phyloP scores from a whole-genome alignment of 2,888 invertebrate genomes.

The Adelognathus sp. region DNA sequence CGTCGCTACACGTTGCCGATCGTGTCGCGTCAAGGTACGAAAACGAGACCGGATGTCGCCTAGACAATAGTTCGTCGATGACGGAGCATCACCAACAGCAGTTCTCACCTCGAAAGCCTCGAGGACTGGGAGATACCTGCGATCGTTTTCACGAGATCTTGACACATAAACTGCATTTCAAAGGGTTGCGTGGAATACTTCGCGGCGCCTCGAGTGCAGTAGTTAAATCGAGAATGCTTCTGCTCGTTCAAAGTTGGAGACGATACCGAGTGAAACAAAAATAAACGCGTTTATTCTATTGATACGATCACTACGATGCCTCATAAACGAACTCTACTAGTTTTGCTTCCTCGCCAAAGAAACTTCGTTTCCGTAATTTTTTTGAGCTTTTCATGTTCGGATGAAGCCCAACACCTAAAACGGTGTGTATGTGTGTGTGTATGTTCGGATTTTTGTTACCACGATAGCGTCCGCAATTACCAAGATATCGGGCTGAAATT shows the following conservation, averaged over 20 bases:
- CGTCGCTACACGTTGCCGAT: constrained; percentile 25
- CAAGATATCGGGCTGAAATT: too few species aligned
- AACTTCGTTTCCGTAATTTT: too few species aligned
- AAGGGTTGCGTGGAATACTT: constrained; percentile 9
- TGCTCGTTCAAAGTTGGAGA: background rate
- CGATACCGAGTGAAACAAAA: background rate
- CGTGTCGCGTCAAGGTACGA: constrained; percentile 41
- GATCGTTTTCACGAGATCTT: constrained; percentile 52
- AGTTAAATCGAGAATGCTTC: constrained; percentile 11
- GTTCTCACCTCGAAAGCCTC: constrained; percentile 26
- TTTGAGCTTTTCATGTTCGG: too few species aligned
- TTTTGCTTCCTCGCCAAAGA: too few species aligned
- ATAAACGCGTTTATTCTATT: background rate
- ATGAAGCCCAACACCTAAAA: too few species aligned
- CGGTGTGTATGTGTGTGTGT: too few species aligned
- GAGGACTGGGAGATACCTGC: constrained; percentile 18
- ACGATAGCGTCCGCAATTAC: too few species aligned
- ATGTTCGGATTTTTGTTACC: too few species aligned
- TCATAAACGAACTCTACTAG: too few species aligned
- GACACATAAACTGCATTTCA: constrained; percentile 50
- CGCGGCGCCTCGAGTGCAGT: background rate
- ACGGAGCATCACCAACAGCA: constrained; percentile 29
- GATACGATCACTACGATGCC: too few species aligned
- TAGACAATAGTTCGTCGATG: constrained; percentile 72
- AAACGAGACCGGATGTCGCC: constrained; percentile 59